These are phyloP conservation scores for Gambusia affinis DNA, from an alignment of 2,113 vertebrate species.

Conservation along the genomic window DNA sequence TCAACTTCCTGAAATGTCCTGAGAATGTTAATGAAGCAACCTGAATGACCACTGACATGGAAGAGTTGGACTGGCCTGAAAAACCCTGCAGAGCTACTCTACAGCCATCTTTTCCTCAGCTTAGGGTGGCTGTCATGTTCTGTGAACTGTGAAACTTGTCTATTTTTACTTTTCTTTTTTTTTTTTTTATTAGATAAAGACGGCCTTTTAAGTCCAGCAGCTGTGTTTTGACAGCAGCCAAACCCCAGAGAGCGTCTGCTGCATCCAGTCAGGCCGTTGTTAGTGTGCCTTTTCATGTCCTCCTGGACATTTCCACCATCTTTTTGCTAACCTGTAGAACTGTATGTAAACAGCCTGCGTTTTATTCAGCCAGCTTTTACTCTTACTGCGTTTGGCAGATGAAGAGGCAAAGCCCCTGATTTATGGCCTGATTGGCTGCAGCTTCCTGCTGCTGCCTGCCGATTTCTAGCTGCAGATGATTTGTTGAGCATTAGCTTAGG, in stretches of 20 bases:
- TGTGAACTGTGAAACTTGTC: conserved; percentile 46
- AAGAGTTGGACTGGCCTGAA: conserved; percentile 30
- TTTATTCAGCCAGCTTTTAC: background rate
- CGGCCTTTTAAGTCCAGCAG: conserved; percentile 35
- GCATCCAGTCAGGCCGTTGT: background rate
- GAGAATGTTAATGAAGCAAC: conserved; percentile 75
- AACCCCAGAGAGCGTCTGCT: conserved; percentile 6
- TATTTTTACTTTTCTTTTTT: conserved; percentile 4
- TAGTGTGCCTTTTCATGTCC: conserved; percentile 8
- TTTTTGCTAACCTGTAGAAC: background rate
- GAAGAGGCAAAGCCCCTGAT: background rate
- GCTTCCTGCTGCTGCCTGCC: conserved; percentile 17
- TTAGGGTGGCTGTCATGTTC: conserved; percentile 17
- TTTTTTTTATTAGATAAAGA: background rate
- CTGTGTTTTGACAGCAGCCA: conserved; percentile 31
- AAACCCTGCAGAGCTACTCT: conserved; percentile 1
- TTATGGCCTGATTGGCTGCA: conserved; percentile 1
- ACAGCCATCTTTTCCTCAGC: conserved; percentile 8
- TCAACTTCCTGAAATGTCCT: conserved; percentile 50
- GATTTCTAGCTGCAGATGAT: conserved; percentile 51
- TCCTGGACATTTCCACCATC: conserved; percentile 30
- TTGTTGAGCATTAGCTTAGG: conserved; percentile 36
- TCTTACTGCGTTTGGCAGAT: background rate
- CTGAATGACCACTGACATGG: conserved; percentile 68
- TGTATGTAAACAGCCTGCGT: background rate